Percentiles rank a stretch among this genome's conserved stretches.
Evolutionary conservation across 2,797 vertebrate genomes (phyloP).

Genomic region (Spea hammondii): DNA sequence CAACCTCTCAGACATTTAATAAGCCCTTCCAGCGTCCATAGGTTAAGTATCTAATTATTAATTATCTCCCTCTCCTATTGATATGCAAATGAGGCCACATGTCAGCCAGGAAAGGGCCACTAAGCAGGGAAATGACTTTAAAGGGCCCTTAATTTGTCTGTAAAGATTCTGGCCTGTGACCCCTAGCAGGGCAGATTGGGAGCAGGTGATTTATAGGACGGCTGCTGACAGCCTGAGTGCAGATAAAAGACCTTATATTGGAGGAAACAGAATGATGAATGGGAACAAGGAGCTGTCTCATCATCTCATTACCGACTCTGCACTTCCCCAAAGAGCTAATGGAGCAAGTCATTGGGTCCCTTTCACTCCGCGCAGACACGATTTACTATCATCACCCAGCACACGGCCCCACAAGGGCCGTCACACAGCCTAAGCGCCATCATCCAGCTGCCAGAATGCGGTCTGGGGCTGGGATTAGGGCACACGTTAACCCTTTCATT

Average conservation of each 20-base stretch:
- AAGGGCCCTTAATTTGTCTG: conserved; percentile 84
- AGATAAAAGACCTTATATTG: conserved; percentile 97
- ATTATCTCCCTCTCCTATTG: conserved; percentile 42
- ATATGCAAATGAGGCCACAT: conserved; percentile 55
- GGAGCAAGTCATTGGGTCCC: conserved; percentile 88
- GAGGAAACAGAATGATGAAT: conserved; percentile 99
- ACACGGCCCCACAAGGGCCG: too few relatives aligned
- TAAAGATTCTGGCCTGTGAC: conserved; percentile 86
- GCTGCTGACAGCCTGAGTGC: conserved; percentile 87
- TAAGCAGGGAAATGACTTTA: conserved; percentile 65
- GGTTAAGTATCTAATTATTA: conserved; percentile 50
- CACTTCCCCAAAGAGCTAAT: conserved; percentile 90
- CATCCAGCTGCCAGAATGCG: too few relatives aligned
- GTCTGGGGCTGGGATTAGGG: background rate
- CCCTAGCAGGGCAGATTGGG: conserved; percentile 96
- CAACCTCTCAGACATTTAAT: conserved; percentile 2
- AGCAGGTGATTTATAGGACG: conserved; percentile 91
- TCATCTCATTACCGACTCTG: conserved; percentile 91
- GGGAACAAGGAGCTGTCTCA: conserved; percentile 87
- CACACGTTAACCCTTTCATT: background rate
- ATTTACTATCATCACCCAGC: conserved; percentile 67
- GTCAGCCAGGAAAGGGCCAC: conserved; percentile 52
- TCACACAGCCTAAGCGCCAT: too few relatives aligned
- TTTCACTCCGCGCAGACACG: conserved; percentile 81
- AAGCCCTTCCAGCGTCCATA: conserved; percentile 5